Base-by-base conservation (phyloP, 2,888 invertebrate species). In the Gisinianus flammeolus region DNA sequence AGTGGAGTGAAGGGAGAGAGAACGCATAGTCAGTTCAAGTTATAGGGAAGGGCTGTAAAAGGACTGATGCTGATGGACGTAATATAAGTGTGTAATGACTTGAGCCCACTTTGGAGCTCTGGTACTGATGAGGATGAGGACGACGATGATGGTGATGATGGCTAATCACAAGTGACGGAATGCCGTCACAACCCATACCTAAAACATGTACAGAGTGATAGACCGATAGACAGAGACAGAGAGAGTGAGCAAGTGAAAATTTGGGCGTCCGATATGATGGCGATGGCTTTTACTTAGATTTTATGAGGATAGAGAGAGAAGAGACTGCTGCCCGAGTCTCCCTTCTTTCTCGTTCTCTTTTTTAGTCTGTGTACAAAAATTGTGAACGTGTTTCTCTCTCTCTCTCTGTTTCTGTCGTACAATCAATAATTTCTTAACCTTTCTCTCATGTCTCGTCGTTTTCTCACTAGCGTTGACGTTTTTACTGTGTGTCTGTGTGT, bases 1-100 rank as follows among this genome's bases (percentile, higher is more conserved):
- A n/a, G n/a, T n/a, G n/a, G n/a, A n/a, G n/a, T n/a, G n/a, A n/a
- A n/a, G n/a, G n/a, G n/a, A n/a, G n/a, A n/a, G n/a, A n/a, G n/a
- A n/a, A n/a, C n/a, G n/a, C n/a, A n/a, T n/a, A n/a, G n/a, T n/a
- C n/a, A n/a, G n/a, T n/a, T n/a, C n/a, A n/a, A n/a, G n/a, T n/a
- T n/a, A n/a, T n/a, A n/a, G n/a, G n/a, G n/a, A n/a, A n/a, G n/a
- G n/a, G n/a, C n/a, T n/a, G n/a, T n/a, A n/a, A n/a, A n/a, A n/a
- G n/a, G n/a, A n/a, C n/a, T n/a, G n/a, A n/a, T n/a, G n/a, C n/a
- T n/a, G n/a, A n/a, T n/a, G n/a, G n/a, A n/a, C 30, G 28, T 24
- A 64, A 58, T 58, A 64, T n/a, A 64, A 64, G 64, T 64, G 4
- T 16, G 26, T 64, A 70, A 54, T 70, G 30, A 70, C 54, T 70